Evolutionary conservation across 2,888 invertebrate genomes (phyloP).

Genomic region (Epinotia demarniana): DNA sequence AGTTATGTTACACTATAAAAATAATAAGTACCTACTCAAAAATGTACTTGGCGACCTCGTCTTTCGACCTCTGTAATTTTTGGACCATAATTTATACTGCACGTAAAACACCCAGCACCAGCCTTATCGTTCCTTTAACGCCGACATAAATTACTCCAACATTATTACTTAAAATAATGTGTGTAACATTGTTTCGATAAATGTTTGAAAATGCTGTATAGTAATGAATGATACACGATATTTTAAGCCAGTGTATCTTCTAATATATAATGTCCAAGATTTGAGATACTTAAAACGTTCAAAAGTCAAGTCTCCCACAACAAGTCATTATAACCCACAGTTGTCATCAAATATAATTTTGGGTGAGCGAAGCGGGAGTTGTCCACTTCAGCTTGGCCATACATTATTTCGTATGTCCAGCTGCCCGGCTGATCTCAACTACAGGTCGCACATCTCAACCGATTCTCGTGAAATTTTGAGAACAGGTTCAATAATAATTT

Average conservation of each 20-base stretch:
- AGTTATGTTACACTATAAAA: not conserved
- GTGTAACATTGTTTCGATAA: slow-evolving; percentile 22
- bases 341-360: too few species aligned
- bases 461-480: too few species aligned
- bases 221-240: not conserved
- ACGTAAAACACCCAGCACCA: slow-evolving; percentile 18
- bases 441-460: too few species aligned
- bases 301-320: too few species aligned
- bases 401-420: too few species aligned
- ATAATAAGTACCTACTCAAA: not conserved
- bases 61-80: slow-evolving; percentile 25
- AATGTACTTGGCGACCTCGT: not conserved
- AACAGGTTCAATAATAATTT: too few species aligned
- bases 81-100: slow-evolving; percentile 32
- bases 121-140: slow-evolving; percentile 31
- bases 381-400: too few species aligned
- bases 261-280: too few species aligned
- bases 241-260: not conserved
- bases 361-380: too few species aligned
- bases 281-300: too few species aligned
- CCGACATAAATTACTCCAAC: slow-evolving; percentile 27
- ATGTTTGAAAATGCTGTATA: not conserved
- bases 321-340: too few species aligned
- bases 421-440: too few species aligned
- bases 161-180: slow-evolving; percentile 24